Base-by-base conservation (phyloP, 37 sponge, comb jelly and placozoan genomes). In the Chondrosia reniformis region DNA sequence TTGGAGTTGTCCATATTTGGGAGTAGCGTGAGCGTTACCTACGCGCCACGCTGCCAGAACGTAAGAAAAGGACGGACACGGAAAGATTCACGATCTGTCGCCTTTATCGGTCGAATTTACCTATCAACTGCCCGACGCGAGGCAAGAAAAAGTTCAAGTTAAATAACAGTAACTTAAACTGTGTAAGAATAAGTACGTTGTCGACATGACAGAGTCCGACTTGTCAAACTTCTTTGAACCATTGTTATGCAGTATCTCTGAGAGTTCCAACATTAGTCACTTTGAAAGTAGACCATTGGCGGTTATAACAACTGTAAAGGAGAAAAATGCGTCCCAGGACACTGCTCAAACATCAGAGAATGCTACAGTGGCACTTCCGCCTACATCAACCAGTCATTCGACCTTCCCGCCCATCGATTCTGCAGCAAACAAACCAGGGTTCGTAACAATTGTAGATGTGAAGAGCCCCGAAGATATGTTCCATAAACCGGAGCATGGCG, bases 1-100 rank as follows among this genome's bases (percentile, higher is more conserved):
- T n/a, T n/a, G n/a, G n/a, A n/a, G n/a, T n/a, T n/a, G n/a, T 56
- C 58, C 58, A 56, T 56, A 56, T 56, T 8, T 56, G 58, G 58
- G 2, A 56, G 58, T 56, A 56, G 58, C 58, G 58, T 56, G 58
- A 56, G 3, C 58, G 4, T 24, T 24, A 3, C 58, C 27, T 56
- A 28, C 27, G 27, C 27, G 27, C 58, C 58, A 56, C 58, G n/a
- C 58, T 28, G 58, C 58, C 27, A 28, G n/a, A 3, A 24, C 27
- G 27, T 28, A 56, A 24, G 58, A 24, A n/a, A n/a, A n/a, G n/a
- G n/a, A n/a, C n/a, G n/a, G n/a, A n/a, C n/a, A n/a, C n/a, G n/a
- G n/a, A n/a, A n/a, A n/a, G n/a, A n/a, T n/a, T n/a, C n/a, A n/a
- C n/a, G n/a, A n/a, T n/a, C n/a, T n/a, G n/a, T n/a, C n/a, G n/a